phyloP scores from a whole-genome alignment of 2,888 invertebrate species.

The Suillia variegata region DNA sequence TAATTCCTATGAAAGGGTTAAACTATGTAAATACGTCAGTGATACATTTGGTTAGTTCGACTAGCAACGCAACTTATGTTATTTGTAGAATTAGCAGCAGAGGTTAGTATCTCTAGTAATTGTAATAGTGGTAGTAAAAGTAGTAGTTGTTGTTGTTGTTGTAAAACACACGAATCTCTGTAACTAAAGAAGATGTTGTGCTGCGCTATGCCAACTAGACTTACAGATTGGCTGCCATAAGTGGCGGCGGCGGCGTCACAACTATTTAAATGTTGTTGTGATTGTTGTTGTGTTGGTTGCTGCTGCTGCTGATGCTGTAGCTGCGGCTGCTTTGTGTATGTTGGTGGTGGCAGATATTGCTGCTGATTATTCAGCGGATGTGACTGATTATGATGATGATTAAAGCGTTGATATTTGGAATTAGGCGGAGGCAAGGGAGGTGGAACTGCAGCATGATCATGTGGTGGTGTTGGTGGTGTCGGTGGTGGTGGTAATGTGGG shows the following conservation, averaged over 20 bases:
- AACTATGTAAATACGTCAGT: too few relatives aligned
- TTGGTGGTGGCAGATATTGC: conserved; percentile 21
- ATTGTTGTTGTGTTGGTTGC: conserved; percentile 1
- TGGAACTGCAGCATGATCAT: conserved; percentile 22
- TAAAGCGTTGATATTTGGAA: conserved; percentile 30
- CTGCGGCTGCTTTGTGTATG: conserved; percentile 24
- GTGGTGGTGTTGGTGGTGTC: conserved; percentile 14
- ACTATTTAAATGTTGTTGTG: conserved; percentile 5
- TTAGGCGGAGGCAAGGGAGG: conserved; percentile 33
- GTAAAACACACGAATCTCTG: background rate
- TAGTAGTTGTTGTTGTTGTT: too few relatives aligned
- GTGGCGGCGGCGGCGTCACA: conserved; percentile 35
- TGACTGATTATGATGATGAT: conserved; percentile 27
- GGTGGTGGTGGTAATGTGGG: too few relatives aligned
- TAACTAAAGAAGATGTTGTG: too few relatives aligned
- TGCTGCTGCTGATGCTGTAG: conserved; percentile 30
- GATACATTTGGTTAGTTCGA: too few relatives aligned
- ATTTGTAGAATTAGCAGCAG: too few relatives aligned
- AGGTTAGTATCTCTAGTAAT: too few relatives aligned
- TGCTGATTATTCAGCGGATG: conserved; percentile 15
- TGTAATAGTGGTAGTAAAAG: too few relatives aligned
- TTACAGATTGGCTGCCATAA: conserved; percentile 44
- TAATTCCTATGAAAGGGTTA: too few relatives aligned
- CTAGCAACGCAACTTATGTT: too few relatives aligned
- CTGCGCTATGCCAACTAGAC: conserved; percentile 28